Evolutionary conservation across 37 sponge, comb jelly and placozoan genomes (phyloP), one percentile per base, ranked within the genome.

Genomic region (Lycopodina hypogea): DNA sequence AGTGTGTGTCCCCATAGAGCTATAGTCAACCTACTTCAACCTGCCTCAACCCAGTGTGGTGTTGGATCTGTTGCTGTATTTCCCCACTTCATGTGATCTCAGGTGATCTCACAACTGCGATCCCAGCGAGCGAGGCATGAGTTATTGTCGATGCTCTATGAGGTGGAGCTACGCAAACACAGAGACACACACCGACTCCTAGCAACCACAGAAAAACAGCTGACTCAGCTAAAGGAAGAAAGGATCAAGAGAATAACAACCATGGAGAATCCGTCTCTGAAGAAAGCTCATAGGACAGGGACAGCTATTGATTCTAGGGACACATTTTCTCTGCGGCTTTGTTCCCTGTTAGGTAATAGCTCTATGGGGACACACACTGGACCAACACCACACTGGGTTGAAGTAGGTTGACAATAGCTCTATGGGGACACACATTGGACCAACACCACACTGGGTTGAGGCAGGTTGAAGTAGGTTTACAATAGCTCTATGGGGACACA

Each of bases 121-220:
- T 33, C 39, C 1, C 88, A 87, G 63, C 35, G 77, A 18, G 69
- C 77, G 7, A 51, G 92, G 21, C 85, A 87, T 4, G 81, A 87
- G 65, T 56, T 87, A 36, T 67, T 91, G 30, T 87, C 81, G 1
- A 76, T 91, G 81, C 71, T 87, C 19, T 71, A 83, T 21, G 88
- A 91, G 68, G 69, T 83, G 69, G 92, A 91, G 77, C 68, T 81
- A 32, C 58, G 81, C 21, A 56, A 67, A 33, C 92, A 87, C 71
- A 56, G 81, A n/a, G 78, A 87, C 45, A 81, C 81, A 34, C 81
- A 87, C 69, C 40, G 81, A 3, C 81, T 91, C 58, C 62, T 91
- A 2, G 42, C 73, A 0, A 84, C 88, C 12, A 34, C 80, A 22
- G 42, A 78, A 33, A 40, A 50, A 42, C 78, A 84, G 60, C 78